Evolutionary conservation across 2,888 invertebrate genomes (phyloP), one percentile per base, ranked within the genome.

Genomic region (Drosophila conformis): DNA sequence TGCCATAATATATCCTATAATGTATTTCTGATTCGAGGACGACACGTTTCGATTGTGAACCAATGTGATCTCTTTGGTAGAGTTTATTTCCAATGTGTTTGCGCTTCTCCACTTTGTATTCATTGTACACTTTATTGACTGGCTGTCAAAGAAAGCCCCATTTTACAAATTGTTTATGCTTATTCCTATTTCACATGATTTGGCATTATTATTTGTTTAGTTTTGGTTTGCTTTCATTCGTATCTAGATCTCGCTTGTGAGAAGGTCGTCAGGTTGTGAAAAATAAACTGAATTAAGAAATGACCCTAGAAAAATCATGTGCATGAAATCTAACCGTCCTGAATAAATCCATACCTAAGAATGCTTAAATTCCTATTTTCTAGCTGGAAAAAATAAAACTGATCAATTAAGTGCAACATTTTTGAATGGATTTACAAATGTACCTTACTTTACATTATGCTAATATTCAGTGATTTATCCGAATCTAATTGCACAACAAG

Each of bases 251-350:
- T 25, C 4, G 2, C 3, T 21, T 13, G n/a, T 11, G 5, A 11
- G 21, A 21, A 42, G 21, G 11, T 5, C 0, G 0, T 21, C 1
- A 21, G 11, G 5, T 10, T 1, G 5, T n/a, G 2, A 0, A 15
- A 15, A 4, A 7, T 25, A 8, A 46, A 8, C 8, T 25, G 15
- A 4, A 25, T 1, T 4, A 2, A 4, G 13, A 13, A 42, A 13
- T 21, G 7, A 13, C 2, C 13, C 0, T 15, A 4, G 4, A 25
- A 8, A 25, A 4, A 25, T 15, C 46, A 15, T 7, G 4, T 13
- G 7, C 4, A 7, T 25, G 1, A 7, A 7, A 4, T 4, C 1
- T 1, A 13, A 21, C 3, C 13, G 21, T 46, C 13, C 13, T 7
- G 7, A 25, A 46, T 46, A 7, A 25, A 15, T 21, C 1, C 11